Evolutionary conservation across 2,797 vertebrate genomes (phyloP), one percentile per base, ranked within the genome.

Genomic region (Triplophysa yarkandensis): DNA sequence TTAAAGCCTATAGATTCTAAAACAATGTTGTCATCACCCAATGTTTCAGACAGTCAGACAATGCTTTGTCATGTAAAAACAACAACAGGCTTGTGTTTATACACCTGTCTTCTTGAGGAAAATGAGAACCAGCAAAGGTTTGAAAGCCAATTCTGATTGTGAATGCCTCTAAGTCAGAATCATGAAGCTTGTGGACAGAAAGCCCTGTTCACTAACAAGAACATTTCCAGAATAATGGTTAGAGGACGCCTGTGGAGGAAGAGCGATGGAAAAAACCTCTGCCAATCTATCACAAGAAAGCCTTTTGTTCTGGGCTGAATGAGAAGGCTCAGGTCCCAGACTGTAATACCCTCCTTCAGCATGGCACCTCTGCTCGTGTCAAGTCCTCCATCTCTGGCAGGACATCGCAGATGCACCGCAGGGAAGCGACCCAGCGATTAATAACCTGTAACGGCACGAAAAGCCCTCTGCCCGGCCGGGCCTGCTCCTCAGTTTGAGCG

Each of bases 401-500:
- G 57, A 41, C 25, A 32, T 41, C 34, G 48, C 28, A 19, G 50
- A 50, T 25, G 63, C 63, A 58, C 46, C 54, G 13, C 6, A 63
- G 63, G 54, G 61, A 75, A 67, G 70, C 27, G 64, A 60, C 58
- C 57, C 9, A 50, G 8, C 55, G 68, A 79, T 79, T 80, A 76
- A 81, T 78, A 77, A 83, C 43, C 52, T 71, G 50, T 43, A 80
- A 48, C 16, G 48, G 54, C 61, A 52, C 41, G 60, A 54, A 23
- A 74, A 67, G 16, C 68, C 80, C 52, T 50, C 32, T 36, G 58
- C 64, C 52, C 50, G 23, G 60, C 50, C 52, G 32, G 65, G 28
- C 61, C 16, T 64, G 70, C n/a, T 44, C 63, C 74, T 67, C 70
- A 44, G n/a, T 62, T 72, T 25, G 34, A 68, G 46, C 4, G 64